Evolutionary conservation across 2,797 vertebrate species (phyloP).

Genomic region (Pangasius sanitwongsei): DNA sequence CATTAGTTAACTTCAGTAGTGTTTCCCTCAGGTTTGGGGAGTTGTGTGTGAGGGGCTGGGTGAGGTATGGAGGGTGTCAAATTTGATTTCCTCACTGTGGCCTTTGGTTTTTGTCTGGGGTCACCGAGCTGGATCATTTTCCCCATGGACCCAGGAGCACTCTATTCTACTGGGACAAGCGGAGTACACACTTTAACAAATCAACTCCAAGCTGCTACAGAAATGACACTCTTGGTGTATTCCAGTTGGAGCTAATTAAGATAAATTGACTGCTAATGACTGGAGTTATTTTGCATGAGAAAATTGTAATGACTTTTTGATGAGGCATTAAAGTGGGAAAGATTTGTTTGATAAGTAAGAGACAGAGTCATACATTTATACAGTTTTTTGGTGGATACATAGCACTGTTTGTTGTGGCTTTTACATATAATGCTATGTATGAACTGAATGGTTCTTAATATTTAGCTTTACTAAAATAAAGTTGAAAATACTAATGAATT

Average conservation of each 20-base stretch:
- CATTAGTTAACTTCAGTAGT: slow-evolving; percentile 45
- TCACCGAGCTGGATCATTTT: slow-evolving; percentile 43
- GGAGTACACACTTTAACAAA: slow-evolving; percentile 8
- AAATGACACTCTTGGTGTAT: not conserved
- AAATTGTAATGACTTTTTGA: not conserved
- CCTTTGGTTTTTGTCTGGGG: slow-evolving; percentile 42
- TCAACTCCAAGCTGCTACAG: not conserved
- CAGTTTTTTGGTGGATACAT: not conserved
- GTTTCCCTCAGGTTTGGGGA: slow-evolving; percentile 14
- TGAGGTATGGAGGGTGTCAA: slow-evolving; percentile 48
- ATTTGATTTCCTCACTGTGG: slow-evolving; percentile 49
- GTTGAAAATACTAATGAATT: not conserved
- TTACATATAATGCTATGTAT: not conserved
- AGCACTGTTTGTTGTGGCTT: not conserved
- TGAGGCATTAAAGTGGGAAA: not conserved
- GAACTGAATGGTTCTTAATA: not conserved
- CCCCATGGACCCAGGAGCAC: slow-evolving; percentile 35
- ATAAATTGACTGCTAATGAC: not conserved
- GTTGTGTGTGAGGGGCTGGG: slow-evolving; percentile 31
- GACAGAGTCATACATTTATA: not conserved
- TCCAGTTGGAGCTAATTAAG: not conserved
- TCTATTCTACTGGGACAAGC: slow-evolving; percentile 11
- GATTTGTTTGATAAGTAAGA: not conserved
- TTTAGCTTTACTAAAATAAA: not conserved
- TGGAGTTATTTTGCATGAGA: not conserved